A percentile compares a stretch with the other conserved stretches of the same genome.
Evolutionary conservation across 2,797 vertebrate species (phyloP).

Genomic region (Cuculus canorus): DNA sequence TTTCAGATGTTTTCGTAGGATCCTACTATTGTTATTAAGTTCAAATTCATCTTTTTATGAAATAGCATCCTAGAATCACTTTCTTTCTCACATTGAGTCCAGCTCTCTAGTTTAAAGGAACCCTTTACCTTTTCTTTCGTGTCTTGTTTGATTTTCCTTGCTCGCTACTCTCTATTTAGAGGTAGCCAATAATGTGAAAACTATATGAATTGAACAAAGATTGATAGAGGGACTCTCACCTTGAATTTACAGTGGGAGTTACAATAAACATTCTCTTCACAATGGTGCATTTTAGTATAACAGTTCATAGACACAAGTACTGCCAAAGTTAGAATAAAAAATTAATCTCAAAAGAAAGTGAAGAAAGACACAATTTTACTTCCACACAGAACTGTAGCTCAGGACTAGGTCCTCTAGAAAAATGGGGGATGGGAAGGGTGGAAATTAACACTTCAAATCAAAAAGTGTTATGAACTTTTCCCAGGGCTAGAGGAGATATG

Average conservation of each 20-base stretch:
- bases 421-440: rapidly evolving
- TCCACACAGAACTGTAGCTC: background rate
- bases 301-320: background rate
- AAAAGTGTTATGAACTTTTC: background rate
- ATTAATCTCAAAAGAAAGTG: background rate
- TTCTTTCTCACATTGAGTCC: background rate
- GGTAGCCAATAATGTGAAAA: background rate
- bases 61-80: background rate
- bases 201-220: background rate
- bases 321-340: slow-evolving; percentile 1
- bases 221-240: background rate
- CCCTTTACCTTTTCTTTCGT: rapidly evolving
- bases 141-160: background rate
- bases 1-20: background rate
- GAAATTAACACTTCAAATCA: background rate
- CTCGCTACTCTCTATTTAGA: background rate
- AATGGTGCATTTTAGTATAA: background rate
- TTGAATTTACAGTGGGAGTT: background rate
- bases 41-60: background rate
- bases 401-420: background rate
- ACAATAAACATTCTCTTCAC: background rate
- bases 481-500: background rate
- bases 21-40: background rate
- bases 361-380: background rate
- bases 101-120: background rate